phyloP scores from a whole-genome alignment of 64 coral and sea anemone species.

The Acropora yongei region DNA sequence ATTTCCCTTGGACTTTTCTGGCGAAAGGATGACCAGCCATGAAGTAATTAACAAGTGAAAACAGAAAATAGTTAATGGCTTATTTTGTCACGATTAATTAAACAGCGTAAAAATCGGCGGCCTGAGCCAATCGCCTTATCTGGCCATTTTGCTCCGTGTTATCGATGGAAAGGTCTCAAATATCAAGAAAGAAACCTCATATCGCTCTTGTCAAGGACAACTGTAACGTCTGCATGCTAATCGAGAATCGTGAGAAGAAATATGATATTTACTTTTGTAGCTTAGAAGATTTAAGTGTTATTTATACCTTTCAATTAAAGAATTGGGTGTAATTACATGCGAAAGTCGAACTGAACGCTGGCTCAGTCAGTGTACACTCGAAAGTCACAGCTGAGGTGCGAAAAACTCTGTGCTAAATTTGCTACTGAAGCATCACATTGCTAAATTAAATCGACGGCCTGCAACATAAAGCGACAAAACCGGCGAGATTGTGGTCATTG shows the following conservation, averaged over 20 bases:
- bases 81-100: constrained; percentile 57
- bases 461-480: constrained; percentile 51
- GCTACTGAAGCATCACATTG: neutral
- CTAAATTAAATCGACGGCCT: neutral
- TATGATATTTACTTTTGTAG: constrained; percentile 42
- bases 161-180: constrained; percentile 38
- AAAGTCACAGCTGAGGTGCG: constrained; percentile 5
- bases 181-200: neutral
- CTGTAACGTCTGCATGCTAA: constrained; percentile 54
- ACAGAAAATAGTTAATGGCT: constrained; percentile 56
- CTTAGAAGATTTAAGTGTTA: constrained; percentile 79
- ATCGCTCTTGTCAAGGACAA: constrained; percentile 40
- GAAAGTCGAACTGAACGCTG: constrained; percentile 7
- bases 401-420: neutral
- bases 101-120: constrained; percentile 9
- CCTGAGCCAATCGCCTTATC: constrained; percentile 12
- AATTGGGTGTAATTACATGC: constrained; percentile 78
- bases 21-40: constrained; percentile 32
- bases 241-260: constrained; percentile 64
- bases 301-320: constrained; percentile 85
- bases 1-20: constrained; percentile 39
- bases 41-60: constrained; percentile 55
- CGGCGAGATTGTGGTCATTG: constrained; percentile 62
- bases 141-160: neutral
- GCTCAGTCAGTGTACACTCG: neutral